A percentile compares a stretch with the other conserved stretches of the same genome.
phyloP scores from a whole-genome alignment of 30 jellyfish, hydroid and myxozoan genomes.

The Aurelia coerulea region DNA sequence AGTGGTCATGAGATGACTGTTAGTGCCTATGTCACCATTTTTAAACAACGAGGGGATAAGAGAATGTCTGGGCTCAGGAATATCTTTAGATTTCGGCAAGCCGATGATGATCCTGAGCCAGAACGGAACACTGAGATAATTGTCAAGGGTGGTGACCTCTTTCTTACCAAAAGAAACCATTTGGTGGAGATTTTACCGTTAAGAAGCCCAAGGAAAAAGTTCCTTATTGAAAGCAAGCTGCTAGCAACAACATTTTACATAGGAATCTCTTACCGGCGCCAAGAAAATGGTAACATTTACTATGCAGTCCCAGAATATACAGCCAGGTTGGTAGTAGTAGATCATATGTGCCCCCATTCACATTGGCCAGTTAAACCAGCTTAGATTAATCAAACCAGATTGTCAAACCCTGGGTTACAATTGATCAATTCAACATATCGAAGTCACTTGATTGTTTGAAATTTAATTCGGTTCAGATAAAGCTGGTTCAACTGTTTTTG shows the following conservation, averaged over 20 bases:
- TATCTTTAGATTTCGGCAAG: slow-evolving; percentile 17
- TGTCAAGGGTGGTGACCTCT: no score
- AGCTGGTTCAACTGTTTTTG: no score
- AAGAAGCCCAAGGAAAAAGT: neutral
- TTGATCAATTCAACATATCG: no score
- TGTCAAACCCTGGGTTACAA: no score
- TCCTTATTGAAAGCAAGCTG: slow-evolving; percentile 4
- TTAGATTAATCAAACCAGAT: no score
- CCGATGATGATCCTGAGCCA: neutral
- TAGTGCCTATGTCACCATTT: slow-evolving; percentile 8
- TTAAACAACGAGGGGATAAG: slow-evolving; percentile 12
- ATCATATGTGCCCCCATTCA: no score
- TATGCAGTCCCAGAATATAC: no score
- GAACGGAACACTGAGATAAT: neutral
- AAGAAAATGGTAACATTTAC: no score
- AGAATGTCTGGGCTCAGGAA: slow-evolving; percentile 23
- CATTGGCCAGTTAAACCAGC: no score
- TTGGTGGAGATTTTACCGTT: slow-evolving; percentile 3
- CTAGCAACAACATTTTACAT: neutral
- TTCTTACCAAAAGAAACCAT: neutral
- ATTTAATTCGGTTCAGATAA: no score
- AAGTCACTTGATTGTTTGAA: no score
- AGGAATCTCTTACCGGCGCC: neutral
- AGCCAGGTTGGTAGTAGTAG: no score
- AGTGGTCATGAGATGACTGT: slow-evolving; percentile 4